Base-by-base conservation (phyloP, 92 coral and sea anemone species). In the Zoanthus solanderi region DNA sequence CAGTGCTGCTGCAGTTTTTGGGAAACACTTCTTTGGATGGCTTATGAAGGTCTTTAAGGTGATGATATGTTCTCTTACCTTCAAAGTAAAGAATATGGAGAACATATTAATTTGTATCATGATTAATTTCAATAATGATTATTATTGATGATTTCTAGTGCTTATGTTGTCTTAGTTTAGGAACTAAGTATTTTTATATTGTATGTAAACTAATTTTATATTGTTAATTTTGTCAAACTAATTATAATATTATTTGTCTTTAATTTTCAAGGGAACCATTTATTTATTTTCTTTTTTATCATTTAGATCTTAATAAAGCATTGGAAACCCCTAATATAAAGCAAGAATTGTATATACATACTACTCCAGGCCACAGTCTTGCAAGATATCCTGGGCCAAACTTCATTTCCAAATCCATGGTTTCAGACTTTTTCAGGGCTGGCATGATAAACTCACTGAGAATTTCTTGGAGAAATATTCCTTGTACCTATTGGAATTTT, bases 341-440 rank as follows among this genome's bases (percentile, higher is more conserved):
- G 60, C 7, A 54, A 54, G 60, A 9, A 54, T 54, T 65, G 71
- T 17, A 23, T 65, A 65, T 17, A 65, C 60, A 65, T 17, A 65
- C 30, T 65, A 17, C 31, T 65, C 71, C 30, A 65, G 71, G 71
- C 71, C 71, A 65, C 71, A 65, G 31, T 65, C 71, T 65, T 65
- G 71, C 31, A 65, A 65, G 71, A 23, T 65, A 65, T 16, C 71
- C 71, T 5, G 71, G 32, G 18, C 71, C 31, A 65, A 65, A 65
- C 29, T 65, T 65, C 71, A 65, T 17, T 23, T 65, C 71, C 10
- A 23, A 17, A 65, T 65, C 71, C 71, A 65, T 65, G 28, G 71
- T 23, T 31, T 17, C 71, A 65, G 71, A 16, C 31, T 65, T 65
- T 23, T 65, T 17, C 13, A 65, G 30, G 71, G 71, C 28, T 16